Conservation (phyloP, 35 echinoderm and acorn worm species). For the Heliocidaris erythrogramma region DNA sequence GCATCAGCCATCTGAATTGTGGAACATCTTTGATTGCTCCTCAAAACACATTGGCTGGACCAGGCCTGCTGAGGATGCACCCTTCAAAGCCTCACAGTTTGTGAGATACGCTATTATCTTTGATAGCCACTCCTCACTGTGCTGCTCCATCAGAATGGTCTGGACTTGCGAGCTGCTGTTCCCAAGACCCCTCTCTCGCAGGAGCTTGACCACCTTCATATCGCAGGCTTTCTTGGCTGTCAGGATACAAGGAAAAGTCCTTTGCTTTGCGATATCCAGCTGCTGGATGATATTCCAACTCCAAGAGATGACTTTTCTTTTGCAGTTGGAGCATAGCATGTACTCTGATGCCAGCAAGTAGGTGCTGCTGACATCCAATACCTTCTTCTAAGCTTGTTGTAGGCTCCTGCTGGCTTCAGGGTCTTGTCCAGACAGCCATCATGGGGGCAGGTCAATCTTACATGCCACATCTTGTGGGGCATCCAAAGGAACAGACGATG, state of each 20-base stretch:
- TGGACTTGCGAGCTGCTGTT: slow-evolving; percentile 33
- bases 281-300: slow-evolving; percentile 47
- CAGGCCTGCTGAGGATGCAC: not conserved
- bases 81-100: not conserved
- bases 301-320: slow-evolving; percentile 49
- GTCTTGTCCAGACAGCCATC: slow-evolving; percentile 7
- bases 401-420: slow-evolving; percentile 36
- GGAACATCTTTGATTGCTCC: slow-evolving; percentile 53
- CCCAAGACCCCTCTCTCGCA: slow-evolving; percentile 43
- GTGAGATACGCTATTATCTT: slow-evolving; percentile 25
- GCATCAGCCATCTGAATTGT: slow-evolving; percentile 42
- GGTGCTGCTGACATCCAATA: slow-evolving; percentile 25
- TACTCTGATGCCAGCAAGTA: slow-evolving; percentile 50
- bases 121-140: slow-evolving; percentile 42
- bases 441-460: slow-evolving; percentile 32
- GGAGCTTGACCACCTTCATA: not conserved
- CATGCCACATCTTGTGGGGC: slow-evolving; percentile 54
- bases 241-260: slow-evolving; percentile 31
- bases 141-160: not conserved
- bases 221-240: slow-evolving; percentile 39
- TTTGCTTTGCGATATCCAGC: slow-evolving; percentile 45
- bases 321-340: slow-evolving; percentile 17
- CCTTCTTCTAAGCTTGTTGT: slow-evolving; percentile 3
- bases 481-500: slow-evolving; percentile 50
- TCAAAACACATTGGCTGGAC: slow-evolving; percentile 2